Evolutionary conservation across 2,113 vertebrate species (phyloP).

Genomic region (Carassius auratus): DNA sequence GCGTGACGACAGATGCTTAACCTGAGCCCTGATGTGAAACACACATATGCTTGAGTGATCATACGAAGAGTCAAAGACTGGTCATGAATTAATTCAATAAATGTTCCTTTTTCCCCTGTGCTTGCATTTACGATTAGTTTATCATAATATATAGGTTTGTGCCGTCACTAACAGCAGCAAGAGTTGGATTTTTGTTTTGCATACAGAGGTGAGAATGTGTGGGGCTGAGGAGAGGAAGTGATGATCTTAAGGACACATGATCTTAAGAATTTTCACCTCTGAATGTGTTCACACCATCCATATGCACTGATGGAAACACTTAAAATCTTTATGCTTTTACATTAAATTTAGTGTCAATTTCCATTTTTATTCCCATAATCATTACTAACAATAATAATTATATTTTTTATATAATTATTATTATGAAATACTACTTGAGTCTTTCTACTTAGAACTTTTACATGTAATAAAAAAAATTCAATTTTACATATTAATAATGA

Average conservation of each 20-base stretch:
- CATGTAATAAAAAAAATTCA: too few species aligned
- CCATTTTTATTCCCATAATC: too few species aligned
- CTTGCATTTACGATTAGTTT: neutral
- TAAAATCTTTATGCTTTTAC: too few species aligned
- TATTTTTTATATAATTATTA: too few species aligned
- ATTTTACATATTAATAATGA: too few species aligned
- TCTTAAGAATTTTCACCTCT: too few species aligned
- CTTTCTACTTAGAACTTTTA: too few species aligned
- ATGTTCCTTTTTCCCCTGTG: neutral
- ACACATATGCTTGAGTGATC: neutral
- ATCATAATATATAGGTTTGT: neutral
- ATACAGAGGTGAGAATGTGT: neutral
- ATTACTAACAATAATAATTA: too few species aligned
- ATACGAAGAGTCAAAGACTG: neutral
- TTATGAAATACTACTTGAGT: too few species aligned
- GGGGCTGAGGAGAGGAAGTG: slow-evolving; percentile 12
- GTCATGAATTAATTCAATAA: neutral
- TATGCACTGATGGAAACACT: too few species aligned
- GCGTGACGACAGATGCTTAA: slow-evolving; percentile 14
- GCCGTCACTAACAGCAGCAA: neutral
- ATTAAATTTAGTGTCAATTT: too few species aligned
- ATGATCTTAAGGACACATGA: slow-evolving; percentile 30
- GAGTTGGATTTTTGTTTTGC: neutral
- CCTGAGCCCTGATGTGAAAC: neutral
- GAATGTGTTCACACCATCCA: too few species aligned